phyloP scores from a whole-genome alignment of 2,888 invertebrate genomes.

The Platycnemis pennipes region DNA sequence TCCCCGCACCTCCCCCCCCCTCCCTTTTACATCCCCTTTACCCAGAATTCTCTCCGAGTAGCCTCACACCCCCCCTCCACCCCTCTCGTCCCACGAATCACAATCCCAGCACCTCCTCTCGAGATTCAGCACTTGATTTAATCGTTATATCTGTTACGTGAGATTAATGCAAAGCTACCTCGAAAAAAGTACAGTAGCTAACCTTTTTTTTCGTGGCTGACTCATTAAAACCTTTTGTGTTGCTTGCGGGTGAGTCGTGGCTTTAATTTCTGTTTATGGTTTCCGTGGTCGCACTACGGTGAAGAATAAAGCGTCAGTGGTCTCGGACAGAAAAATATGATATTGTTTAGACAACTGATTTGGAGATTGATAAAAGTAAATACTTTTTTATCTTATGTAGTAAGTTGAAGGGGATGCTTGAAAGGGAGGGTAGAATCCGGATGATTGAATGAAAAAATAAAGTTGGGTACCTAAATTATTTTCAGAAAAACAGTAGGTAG shows the following conservation, averaged over 20 bases:
- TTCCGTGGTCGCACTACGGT: background rate
- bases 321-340: background rate
- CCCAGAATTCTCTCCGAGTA: background rate
- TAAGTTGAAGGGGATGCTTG: no score
- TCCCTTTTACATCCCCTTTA: background rate
- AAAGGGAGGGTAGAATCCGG: no score
- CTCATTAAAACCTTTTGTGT: background rate
- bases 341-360: background rate
- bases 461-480: no score
- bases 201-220: background rate
- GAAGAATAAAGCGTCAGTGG: background rate
- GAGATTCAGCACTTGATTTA: constrained; percentile 8
- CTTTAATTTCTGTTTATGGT: background rate
- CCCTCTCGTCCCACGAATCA: background rate
- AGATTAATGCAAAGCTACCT: background rate
- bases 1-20: background rate
- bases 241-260: background rate
- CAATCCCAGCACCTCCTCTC: background rate
- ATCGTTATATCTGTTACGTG: constrained; percentile 17
- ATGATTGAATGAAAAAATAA: no score
- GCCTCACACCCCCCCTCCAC: background rate
- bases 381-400: no score
- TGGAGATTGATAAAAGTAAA: no score
- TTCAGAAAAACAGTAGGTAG: no score
- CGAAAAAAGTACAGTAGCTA: no score